Evolutionary conservation across 2,113 vertebrate genomes (phyloP).

Genomic region (Elephantulus edwardii): DNA sequence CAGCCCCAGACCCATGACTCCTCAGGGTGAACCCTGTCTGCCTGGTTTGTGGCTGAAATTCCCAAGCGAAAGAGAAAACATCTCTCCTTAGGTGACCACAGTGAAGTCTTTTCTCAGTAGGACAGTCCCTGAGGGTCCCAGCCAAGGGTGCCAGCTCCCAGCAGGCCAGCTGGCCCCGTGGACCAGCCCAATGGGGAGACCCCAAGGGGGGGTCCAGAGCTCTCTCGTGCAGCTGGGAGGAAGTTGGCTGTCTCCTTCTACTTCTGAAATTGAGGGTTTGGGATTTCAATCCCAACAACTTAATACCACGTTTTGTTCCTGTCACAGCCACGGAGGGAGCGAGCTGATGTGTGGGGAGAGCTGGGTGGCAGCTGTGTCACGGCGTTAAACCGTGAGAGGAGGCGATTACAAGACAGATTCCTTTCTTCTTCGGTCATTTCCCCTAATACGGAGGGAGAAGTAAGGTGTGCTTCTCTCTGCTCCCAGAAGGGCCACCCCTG

Average conservation of each 20-base stretch:
- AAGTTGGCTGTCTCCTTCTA: constrained; percentile 34
- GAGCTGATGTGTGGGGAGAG: not conserved
- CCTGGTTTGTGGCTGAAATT: accelerated
- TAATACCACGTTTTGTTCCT: constrained; percentile 62
- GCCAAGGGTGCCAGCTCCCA: not conserved
- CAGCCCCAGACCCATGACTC: not conserved
- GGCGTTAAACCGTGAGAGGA: not conserved
- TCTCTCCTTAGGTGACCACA: not conserved
- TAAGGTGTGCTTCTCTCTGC: not conserved
- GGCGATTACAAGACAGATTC: not conserved
- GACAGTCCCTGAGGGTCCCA: not conserved
- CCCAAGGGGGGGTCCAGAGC: not conserved
- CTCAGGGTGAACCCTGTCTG: not conserved
- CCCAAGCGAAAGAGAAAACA: not conserved
- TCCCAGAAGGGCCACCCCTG: not conserved
- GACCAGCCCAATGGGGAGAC: not conserved
- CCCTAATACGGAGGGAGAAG: constrained; percentile 5
- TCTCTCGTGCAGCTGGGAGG: constrained; percentile 62
- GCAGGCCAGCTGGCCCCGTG: not conserved
- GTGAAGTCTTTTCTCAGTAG: not conserved
- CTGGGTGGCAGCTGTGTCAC: not conserved
- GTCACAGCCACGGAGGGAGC: not conserved
- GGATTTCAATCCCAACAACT: constrained; percentile 67
- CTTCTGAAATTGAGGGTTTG: constrained; percentile 63
- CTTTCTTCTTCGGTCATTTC: not conserved